These are phyloP conservation scores for Cheilosia scutellata DNA, from an alignment of 2,888 invertebrate genomes.

Conservation along the genomic window DNA sequence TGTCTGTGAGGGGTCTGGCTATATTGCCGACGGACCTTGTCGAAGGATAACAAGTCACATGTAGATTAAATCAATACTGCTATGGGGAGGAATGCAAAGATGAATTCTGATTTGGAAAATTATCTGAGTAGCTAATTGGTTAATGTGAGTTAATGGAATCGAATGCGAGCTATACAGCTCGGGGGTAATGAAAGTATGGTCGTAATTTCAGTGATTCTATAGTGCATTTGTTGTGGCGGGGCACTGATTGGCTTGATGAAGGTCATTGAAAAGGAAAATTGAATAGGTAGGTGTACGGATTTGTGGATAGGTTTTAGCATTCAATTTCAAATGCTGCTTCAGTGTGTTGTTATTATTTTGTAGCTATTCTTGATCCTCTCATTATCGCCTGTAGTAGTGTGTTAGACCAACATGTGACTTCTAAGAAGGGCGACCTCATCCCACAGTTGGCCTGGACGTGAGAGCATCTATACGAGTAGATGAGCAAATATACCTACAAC, in stretches of 20 bases:
- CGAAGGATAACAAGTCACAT: conserved; percentile 42
- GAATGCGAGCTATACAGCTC: conserved; percentile 32
- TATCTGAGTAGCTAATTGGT: conserved; percentile 70
- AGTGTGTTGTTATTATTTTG: too few species aligned
- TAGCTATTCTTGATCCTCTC: too few species aligned
- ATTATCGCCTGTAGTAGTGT: too few species aligned
- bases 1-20: neutral
- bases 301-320: too few species aligned
- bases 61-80: conserved; percentile 55
- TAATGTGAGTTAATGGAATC: conserved; percentile 74
- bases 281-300: neutral
- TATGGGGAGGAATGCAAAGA: conserved; percentile 64
- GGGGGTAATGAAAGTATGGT: conserved; percentile 10
- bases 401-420: too few species aligned
- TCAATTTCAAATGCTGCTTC: too few species aligned
- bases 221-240: neutral
- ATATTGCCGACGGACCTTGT: conserved; percentile 2
- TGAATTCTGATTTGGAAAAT: conserved; percentile 69
- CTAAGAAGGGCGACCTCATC: too few species aligned
- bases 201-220: conserved; percentile 35
- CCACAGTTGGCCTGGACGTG: too few species aligned
- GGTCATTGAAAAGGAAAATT: conserved; percentile 12
- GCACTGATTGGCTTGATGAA: conserved; percentile 6
- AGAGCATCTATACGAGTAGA: too few species aligned
- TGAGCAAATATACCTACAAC: too few species aligned